phyloP scores from a whole-genome alignment of 2,888 invertebrate genomes.

The Craniophora ligustri region DNA sequence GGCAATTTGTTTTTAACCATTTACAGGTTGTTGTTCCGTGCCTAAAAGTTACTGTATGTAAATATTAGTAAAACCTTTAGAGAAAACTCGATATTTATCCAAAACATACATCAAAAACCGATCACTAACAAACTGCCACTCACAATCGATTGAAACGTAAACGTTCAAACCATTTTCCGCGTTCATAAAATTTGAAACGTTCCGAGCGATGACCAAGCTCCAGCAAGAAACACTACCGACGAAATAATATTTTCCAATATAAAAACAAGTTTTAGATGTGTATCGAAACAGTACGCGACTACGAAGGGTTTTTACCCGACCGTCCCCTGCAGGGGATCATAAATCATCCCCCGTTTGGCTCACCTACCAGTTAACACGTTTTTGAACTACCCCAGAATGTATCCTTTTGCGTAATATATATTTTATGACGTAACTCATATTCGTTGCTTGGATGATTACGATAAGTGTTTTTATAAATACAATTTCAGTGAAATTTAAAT shows the following conservation, averaged over 20 bases:
- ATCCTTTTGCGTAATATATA: constrained; percentile 36
- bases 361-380: constrained; percentile 64
- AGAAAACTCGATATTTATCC: no score
- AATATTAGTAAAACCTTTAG: no score
- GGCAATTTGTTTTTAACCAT: no score
- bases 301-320: constrained; percentile 60
- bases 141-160: constrained; percentile 16
- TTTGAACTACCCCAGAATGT: constrained; percentile 58
- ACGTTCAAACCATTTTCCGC: constrained; percentile 28
- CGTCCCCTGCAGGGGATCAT: constrained; percentile 61
- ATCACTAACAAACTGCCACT: constrained; percentile 7
- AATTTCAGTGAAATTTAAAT: no score
- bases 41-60: no score
- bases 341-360: constrained; percentile 64
- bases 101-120: no score
- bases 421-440: constrained; percentile 31
- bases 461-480: constrained; percentile 3
- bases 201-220: constrained; percentile 20
- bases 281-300: constrained; percentile 53
- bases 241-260: constrained; percentile 48
- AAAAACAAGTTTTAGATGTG: constrained; percentile 59
- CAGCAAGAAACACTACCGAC: constrained; percentile 26
- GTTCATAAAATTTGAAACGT: constrained; percentile 24
- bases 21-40: no score
- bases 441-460: constrained; percentile 24